Base-by-base conservation (phyloP, 1,140 invertebrate genomes). In the Steinernema feltiae region DNA sequence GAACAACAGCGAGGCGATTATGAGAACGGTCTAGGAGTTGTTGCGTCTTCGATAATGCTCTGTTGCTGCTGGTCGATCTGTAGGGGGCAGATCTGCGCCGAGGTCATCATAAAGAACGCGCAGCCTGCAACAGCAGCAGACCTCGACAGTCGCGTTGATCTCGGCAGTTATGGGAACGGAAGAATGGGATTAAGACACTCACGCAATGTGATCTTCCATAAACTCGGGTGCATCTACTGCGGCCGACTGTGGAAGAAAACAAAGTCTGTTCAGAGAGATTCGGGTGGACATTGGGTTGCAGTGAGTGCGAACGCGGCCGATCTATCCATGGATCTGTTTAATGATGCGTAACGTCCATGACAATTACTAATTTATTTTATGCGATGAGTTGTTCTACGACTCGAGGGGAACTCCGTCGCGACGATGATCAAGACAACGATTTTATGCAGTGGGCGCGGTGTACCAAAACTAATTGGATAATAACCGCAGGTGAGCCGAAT, bases 281-380 rank as follows among this genome's bases (percentile, higher is more conserved):
- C 53, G 53, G 24, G 53, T 63, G 53, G 15, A 63, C 53, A 63
- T 3, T 63, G 12, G 35, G 3, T 21, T 27, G 53, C 53, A 27
- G 24, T 27, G 53, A 63, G 12, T 63, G 12, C 24, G 53, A 12
- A 17, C 24, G 53, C 41, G 53, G 24, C 2, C 53, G 24, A 17
- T 63, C 53, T 63, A 63, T 63, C 15, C 53, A 63, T 63, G 53
- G 7, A 63, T 63, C 53, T 7, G 24, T 63, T 63, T 63, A 63
- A 63, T 63, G 12, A 27, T 21, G 53, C 12, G 53, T 63, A 63
- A 63, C 53, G 53, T 63, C 24, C 12, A 63, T 21, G 53, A 63
- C 53, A 63, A 63, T 63, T 63, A 63, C 53, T 63, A 63, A 63
- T 63, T 63, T 63, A 27, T 63, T 63, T 63, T 63, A 63, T 63